phyloP scores from a whole-genome alignment of 2,888 invertebrate genomes.

The Lasius fuliginosus region DNA sequence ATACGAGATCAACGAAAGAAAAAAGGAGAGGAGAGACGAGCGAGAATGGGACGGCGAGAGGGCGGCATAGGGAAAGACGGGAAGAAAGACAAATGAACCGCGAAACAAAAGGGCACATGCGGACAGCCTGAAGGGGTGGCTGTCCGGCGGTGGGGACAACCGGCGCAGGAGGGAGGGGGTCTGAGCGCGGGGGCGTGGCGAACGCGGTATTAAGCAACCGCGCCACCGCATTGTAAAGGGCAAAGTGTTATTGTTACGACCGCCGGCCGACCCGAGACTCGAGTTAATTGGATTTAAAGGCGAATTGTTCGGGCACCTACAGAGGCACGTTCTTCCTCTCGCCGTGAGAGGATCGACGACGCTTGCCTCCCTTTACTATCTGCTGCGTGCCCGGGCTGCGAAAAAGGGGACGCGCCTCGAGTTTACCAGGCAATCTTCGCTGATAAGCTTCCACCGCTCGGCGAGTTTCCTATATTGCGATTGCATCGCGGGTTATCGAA shows the following conservation, averaged over 20 bases:
- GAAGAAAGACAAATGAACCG: slow-evolving; percentile 85
- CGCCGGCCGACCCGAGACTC: slow-evolving; percentile 75
- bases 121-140: slow-evolving; percentile 60
- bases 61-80: slow-evolving; percentile 54
- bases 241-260: slow-evolving; percentile 82
- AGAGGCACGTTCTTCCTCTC: slow-evolving; percentile 55
- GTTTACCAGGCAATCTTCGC: slow-evolving; percentile 50
- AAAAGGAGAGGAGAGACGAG: slow-evolving; percentile 32
- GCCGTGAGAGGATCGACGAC: slow-evolving; percentile 38
- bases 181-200: slow-evolving; percentile 82
- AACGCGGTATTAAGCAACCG: slow-evolving; percentile 81
- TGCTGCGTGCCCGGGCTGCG: slow-evolving; percentile 51
- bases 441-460: slow-evolving; percentile 51
- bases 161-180: slow-evolving; percentile 53
- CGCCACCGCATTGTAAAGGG: slow-evolving; percentile 80
- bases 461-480: slow-evolving; percentile 35
- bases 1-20: neutral
- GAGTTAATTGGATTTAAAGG: slow-evolving; percentile 85
- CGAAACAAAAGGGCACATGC: slow-evolving; percentile 84
- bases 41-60: slow-evolving; percentile 43
- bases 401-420: slow-evolving; percentile 24
- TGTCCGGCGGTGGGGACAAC: slow-evolving; percentile 47
- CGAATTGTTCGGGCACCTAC: slow-evolving; percentile 81
- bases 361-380: slow-evolving; percentile 55
- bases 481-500: slow-evolving; percentile 46